Evolutionary conservation across 2,888 invertebrate genomes (phyloP), one percentile per base, ranked within the genome.

Genomic region (Plemyria rubiginata): DNA sequence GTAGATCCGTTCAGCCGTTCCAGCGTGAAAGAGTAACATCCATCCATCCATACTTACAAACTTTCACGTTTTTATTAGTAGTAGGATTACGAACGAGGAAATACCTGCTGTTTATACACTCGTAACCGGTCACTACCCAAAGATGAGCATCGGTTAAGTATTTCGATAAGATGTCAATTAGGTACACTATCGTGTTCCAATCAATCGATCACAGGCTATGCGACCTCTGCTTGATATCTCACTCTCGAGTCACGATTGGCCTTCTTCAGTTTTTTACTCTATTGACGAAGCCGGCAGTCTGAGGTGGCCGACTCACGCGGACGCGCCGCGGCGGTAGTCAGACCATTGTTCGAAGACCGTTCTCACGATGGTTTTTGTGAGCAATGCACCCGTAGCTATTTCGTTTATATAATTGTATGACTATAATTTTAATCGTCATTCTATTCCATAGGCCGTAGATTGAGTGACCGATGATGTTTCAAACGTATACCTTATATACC

Each of bases 301-400:
- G 75, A 74, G 77, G 74, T 75, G 77, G 74, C 65, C 76, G 70
- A 73, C 77, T 76, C 80, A 78, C 79, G 81, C 56, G 45, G 51
- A 74, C n/a, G 75, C 13, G 43, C 15, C 43, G 29, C 51, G 51
- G 38, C 53, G 51, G 79, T 75, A 79, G 79, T 75, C 76, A 68
- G 43, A 45, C 76, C 70, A 86, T 87, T 87, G 87, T 87, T 73
- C 79, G 70, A 72, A 71, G 75, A 77, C 73, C 72, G 79, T 88
- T 88, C 87, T 87, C 87, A 87, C 87, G 87, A 80, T 80, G 72
- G 77, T 86, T 87, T 88, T 88, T 87, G 66, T 84, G 79, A 76
- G 74, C 76, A 75, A 78, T 70, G 81, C 85, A 84, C 82, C 84
- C 84, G 79, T 72, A 82, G 81, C 73, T 84, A 82, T 86, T 84